A percentile compares a stretch with the other conserved stretches of the same genome.
Evolutionary conservation across 2,797 vertebrate genomes (phyloP).

Genomic region (Meda fulgida): DNA sequence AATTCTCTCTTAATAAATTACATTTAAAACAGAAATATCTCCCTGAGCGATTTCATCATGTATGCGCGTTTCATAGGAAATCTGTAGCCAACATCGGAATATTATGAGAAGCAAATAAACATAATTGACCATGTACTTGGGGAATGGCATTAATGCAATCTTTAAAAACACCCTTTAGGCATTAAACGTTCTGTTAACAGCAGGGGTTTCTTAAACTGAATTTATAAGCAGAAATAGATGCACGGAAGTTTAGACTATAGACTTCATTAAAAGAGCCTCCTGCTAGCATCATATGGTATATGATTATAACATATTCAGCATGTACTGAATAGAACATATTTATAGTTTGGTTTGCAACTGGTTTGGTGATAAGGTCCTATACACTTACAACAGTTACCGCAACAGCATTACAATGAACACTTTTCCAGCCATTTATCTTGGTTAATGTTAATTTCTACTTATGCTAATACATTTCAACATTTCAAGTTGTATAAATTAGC

Average conservation of each 20-base stretch:
- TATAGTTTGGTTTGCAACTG: not conserved
- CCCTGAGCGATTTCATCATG: slow-evolving; percentile 25
- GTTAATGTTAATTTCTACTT: slow-evolving; percentile 11
- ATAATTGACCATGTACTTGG: slow-evolving; percentile 23
- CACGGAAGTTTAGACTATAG: not conserved
- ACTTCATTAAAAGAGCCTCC: not conserved
- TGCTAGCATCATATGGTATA: not conserved
- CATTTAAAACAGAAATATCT: slow-evolving; percentile 37
- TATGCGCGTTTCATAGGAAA: slow-evolving; percentile 28
- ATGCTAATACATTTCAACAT: slow-evolving; percentile 9
- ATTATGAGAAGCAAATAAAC: slow-evolving; percentile 16
- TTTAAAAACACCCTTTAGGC: slow-evolving; percentile 28
- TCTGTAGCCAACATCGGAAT: slow-evolving; percentile 29
- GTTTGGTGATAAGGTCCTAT: not conserved
- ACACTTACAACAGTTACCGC: not conserved
- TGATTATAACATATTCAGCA: not conserved
- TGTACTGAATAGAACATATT: not conserved
- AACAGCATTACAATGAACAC: not conserved
- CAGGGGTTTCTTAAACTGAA: slow-evolving; percentile 12
- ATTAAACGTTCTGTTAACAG: slow-evolving; percentile 11
- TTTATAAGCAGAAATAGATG: slow-evolving; percentile 12
- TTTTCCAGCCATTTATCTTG: not conserved
- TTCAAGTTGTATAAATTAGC: slow-evolving; percentile 23
- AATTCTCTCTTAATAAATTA: slow-evolving; percentile 35
- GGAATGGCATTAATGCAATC: slow-evolving; percentile 33